Conservation (phyloP, 2,888 invertebrate species). For the Eupelmus urozonus region DNA sequence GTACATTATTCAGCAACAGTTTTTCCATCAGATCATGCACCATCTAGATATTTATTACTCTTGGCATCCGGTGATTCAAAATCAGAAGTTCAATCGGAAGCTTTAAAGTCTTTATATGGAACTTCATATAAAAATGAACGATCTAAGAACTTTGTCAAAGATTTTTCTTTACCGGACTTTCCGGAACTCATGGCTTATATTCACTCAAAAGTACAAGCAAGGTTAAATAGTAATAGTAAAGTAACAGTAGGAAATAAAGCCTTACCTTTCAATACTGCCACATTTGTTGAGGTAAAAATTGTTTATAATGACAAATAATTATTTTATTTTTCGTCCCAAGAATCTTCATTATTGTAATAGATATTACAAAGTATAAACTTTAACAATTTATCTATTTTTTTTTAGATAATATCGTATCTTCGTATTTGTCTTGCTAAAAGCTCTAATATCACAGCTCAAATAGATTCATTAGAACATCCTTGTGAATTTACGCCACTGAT, state of each 20-base stretch:
- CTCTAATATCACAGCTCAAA: slow-evolving; percentile 79
- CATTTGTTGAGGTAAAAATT: slow-evolving; percentile 84
- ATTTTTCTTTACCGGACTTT: slow-evolving; percentile 84
- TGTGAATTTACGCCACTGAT: slow-evolving; percentile 84
- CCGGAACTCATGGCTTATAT: slow-evolving; percentile 85
- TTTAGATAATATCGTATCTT: slow-evolving; percentile 87
- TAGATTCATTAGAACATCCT: slow-evolving; percentile 79
- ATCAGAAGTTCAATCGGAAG: slow-evolving; percentile 87
- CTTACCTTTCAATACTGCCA: slow-evolving; percentile 84
- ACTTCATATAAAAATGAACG: slow-evolving; percentile 77
- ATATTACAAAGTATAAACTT: background rate
- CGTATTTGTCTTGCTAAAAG: slow-evolving; percentile 86
- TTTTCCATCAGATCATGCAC: slow-evolving; percentile 89
- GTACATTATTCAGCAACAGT: slow-evolving; percentile 89
- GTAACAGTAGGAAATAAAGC: slow-evolving; percentile 83
- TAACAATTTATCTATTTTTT: background rate
- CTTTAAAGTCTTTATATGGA: slow-evolving; percentile 86
- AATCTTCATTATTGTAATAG: background rate
- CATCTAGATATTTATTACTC: slow-evolving; percentile 89
- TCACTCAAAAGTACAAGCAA: slow-evolving; percentile 75
- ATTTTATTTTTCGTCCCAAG: too few species aligned
- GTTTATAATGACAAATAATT: background rate
- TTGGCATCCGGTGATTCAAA: slow-evolving; percentile 90
- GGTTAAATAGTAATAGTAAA: slow-evolving; percentile 72
- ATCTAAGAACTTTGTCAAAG: slow-evolving; percentile 68